Percentiles rank a stretch among this genome's conserved stretches.
Evolutionary conservation across 2,888 invertebrate species (phyloP).

Genomic region (Drosophila sordidapex): DNA sequence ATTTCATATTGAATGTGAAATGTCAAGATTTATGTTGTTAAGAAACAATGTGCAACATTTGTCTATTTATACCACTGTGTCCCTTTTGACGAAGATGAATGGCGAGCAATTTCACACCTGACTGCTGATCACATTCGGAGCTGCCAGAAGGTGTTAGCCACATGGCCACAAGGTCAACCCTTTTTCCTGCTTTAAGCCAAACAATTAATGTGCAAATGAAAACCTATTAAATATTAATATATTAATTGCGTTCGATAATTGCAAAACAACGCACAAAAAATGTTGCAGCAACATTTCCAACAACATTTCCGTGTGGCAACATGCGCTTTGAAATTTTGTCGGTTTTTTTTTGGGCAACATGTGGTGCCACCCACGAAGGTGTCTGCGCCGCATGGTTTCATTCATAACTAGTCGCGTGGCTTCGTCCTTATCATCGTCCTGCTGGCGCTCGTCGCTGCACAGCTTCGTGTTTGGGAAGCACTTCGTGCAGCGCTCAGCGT

Average conservation of each 20-base stretch:
- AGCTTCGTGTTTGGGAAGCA: constrained; percentile 37
- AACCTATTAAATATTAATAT: constrained; percentile 69
- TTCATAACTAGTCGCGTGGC: constrained; percentile 60
- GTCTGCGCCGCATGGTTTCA: constrained; percentile 50
- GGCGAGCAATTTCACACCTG: constrained; percentile 77
- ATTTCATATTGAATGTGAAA: neutral
- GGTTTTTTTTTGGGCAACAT: constrained; percentile 14
- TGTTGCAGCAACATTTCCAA: constrained; percentile 61
- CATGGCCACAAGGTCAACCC: constrained; percentile 12
- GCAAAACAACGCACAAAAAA: constrained; percentile 31
- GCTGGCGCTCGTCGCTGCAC: constrained; percentile 14
- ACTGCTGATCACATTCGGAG: constrained; percentile 57
- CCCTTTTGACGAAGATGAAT: constrained; percentile 42
- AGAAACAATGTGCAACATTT: neutral
- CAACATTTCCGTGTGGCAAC: constrained; percentile 19
- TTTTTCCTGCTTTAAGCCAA: constrained; percentile 42
- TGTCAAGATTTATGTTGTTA: neutral
- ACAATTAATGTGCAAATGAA: constrained; percentile 73
- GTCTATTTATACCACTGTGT: constrained; percentile 10
- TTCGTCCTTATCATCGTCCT: constrained; percentile 21
- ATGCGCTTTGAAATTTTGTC: neutral
- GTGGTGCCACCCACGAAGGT: constrained; percentile 27
- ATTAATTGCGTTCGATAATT: constrained; percentile 77
- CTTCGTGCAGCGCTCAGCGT: constrained; percentile 40
- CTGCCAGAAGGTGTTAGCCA: constrained; percentile 56